Base-by-base conservation (phyloP, 2,797 vertebrate genomes). In the Danio kyathit region DNA sequence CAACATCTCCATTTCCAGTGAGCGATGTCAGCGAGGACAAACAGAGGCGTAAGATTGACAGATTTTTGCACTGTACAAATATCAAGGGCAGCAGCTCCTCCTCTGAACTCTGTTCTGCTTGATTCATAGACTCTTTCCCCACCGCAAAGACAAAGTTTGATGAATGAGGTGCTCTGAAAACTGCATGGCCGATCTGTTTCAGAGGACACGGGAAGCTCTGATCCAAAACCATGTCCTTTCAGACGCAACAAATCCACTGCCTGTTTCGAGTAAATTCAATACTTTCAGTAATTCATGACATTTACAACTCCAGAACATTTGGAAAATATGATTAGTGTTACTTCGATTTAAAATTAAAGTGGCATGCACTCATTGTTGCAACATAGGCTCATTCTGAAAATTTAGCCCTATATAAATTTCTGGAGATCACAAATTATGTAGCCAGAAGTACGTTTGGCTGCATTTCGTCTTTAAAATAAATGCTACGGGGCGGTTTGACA, bases 221-320 rank as follows among this genome's bases (percentile, higher is more conserved):
- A 89, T 83, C 86, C 84, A 71, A 72, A 85, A 82, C 84, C 19
- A 13, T 81, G 84, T 84, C 67, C 85, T 84, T 78, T 80, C 40
- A 52, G 59, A 64, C 1, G 21, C 84, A 74, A 82, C 46, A 0
- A 66, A 70, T 70, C 48, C 8, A 65, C 49, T 59, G 13, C 51
- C 59, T 16, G 43, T 72, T 19, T 74, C 71, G 46, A 56, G 70
- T 54, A 75, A 29, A 69, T 16, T 67, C 64, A 48, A 48, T 19
- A 41, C 71, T 56, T 17, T 41, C 21, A 17, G 41, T 38, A 61
- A 69, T 69, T 63, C 0, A 4, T 71, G 76, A 79, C 63, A 75
- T 75, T 74, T 41, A 41, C 17, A 44, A 60, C 44, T 60, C 6
- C 6, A 21, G 41, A 63, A 29, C 52, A 13, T 77, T 29, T 57